Base-by-base conservation (phyloP, 2,888 invertebrate species). In the Aethes cnicana region DNA sequence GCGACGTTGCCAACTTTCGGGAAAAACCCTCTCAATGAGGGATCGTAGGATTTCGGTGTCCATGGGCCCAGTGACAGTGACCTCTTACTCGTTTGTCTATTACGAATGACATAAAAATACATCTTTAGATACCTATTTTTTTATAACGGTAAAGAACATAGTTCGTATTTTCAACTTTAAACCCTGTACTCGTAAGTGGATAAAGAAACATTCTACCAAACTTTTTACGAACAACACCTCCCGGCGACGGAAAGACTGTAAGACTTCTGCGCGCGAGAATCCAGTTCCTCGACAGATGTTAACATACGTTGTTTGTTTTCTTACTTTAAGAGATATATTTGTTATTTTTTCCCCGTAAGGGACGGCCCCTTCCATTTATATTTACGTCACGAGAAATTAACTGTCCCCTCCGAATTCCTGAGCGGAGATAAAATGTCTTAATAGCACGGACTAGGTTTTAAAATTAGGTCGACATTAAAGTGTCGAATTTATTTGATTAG, bases 291-390 rank as follows among this genome's bases (percentile, higher is more conserved):
- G 78, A 88, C 89, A 88, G 87, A 88, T 89, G 89, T 85, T 85
- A 88, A 86, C 89, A 88, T 75, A 85, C 84, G 85, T 77, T 85
- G 87, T 87, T 87, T 88, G 88, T 88, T 87, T 85, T 86, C 86
- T 78, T 85, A 81, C 81, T 84, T 79, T 78, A 74, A 81, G 79
- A 86, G 85, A 87, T 86, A 86, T 88, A 87, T 87, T 84, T 87
- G 84, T 87, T 86, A 76, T 84, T 85, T 82, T 77, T 79, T 77
- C 74, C 69, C 64, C 58, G 62, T 58, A 53, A 68, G 71, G 74
- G 72, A 75, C 74, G 69, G 75, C 75, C 69, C 70, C 69, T 72
- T 75, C 68, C 74, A 69, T 74, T 83, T 81, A 84, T 87, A 87
- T 88, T 88, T 87, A 85, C 84, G 87, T 86, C 87, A 79, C 75